Base-by-base conservation (phyloP, 2,888 invertebrate species). In the Adineta ricciae region DNA sequence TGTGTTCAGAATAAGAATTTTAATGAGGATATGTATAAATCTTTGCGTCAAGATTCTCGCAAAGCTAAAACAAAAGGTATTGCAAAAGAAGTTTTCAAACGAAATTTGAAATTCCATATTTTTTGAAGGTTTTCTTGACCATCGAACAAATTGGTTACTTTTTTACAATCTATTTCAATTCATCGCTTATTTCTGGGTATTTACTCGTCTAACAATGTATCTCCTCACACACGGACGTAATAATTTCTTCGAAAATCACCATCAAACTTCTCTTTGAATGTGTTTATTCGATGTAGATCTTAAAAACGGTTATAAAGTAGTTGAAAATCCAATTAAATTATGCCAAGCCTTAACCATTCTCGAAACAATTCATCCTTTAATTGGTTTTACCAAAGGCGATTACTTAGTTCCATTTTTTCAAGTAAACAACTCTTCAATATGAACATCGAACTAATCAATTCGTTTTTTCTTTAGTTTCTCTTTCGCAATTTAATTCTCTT, bases 311-410 rank as follows among this genome's bases (percentile, higher is more conserved):
- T 78, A 78, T 88, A 88, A 88, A 83, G 83, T 86, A 21, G 88
- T 89, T 19, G 89, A 89, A 41, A 86, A 87, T n/a, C 89, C 89
- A 86, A 83, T 90, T 85, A 89, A 89, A 88, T 85, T 89, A n/a
- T 92, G 95, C 54, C 96, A 96, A 88, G 89, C 95, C 2, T 91
- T 95, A 88, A 95, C 96, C 90, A 93, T 94, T 88, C 89, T 97
- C 86, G 97, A 97, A 91, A 93, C 96, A 0, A 92, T 96, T 91
- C 95, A 97, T 92, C 94, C 96, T 0, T 88, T 96, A 83, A 93
- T 96, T 89, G 95, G 96, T 2, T 95, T 95, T 88, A 95, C 96
- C 2, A 94, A 93, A 92, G 94, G 95, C 38, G 93, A 93, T 27
- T 91, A 93, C 0, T 84, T 94, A 0, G 92, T 94, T 36, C 93